These are phyloP conservation scores for Marmota monax DNA, from an alignment of 2,113 vertebrate genomes.

Conservation along the genomic window DNA sequence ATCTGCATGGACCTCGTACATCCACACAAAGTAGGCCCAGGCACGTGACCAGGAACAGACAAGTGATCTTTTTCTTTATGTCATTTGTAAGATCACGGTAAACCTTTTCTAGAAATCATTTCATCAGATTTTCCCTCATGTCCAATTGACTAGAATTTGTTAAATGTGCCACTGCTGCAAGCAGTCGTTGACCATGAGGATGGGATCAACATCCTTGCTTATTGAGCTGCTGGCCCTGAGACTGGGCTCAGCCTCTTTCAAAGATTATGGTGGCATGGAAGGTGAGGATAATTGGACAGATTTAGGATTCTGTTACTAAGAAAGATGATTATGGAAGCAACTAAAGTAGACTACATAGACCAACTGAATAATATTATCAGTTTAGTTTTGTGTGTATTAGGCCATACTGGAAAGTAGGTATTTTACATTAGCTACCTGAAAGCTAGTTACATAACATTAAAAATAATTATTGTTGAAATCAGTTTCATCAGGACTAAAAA, in stretches of 20 bases:
- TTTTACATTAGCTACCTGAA: neutral
- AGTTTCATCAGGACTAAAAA: neutral
- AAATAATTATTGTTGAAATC: neutral
- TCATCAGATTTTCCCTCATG: neutral
- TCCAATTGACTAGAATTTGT: slow-evolving; percentile 11
- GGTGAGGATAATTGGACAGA: neutral
- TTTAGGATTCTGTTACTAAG: neutral
- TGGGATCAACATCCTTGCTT: neutral
- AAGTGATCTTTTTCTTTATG: neutral
- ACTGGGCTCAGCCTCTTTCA: neutral
- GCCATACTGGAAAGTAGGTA: no score
- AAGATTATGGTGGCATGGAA: neutral
- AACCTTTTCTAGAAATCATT: neutral
- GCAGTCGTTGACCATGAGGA: neutral
- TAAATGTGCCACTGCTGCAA: neutral
- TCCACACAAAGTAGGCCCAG: neutral
- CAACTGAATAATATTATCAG: neutral
- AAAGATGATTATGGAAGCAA: neutral
- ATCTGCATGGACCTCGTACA: neutral
- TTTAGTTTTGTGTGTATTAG: neutral
- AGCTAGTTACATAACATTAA: neutral
- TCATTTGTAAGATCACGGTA: neutral
- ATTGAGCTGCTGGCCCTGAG: neutral
- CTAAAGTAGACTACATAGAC: neutral
- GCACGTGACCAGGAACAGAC: neutral